phyloP scores from a whole-genome alignment of 2,113 vertebrate species.

The Diadophis punctatus region DNA sequence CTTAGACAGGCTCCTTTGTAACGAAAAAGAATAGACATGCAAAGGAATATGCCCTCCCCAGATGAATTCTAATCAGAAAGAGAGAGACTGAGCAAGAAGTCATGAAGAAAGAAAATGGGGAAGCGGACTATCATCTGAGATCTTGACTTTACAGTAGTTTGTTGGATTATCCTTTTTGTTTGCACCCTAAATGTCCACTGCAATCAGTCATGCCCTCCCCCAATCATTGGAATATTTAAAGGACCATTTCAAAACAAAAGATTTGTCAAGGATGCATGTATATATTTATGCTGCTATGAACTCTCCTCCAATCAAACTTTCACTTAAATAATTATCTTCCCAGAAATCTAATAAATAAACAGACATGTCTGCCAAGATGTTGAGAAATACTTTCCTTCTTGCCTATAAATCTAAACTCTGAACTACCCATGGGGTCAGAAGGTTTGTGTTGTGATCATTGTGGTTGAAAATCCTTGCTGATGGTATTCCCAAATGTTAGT shows the following conservation, averaged over 20 bases:
- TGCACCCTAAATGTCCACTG: not conserved
- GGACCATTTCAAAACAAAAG: not conserved
- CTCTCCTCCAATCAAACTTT: not conserved
- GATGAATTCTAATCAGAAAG: not conserved
- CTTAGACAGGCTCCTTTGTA: not conserved
- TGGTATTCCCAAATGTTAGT: not conserved
- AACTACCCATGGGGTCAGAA: not conserved
- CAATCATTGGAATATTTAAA: not conserved
- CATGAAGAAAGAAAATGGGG: not conserved
- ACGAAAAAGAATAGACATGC: not conserved
- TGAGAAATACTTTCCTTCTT: not conserved
- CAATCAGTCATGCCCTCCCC: not conserved
- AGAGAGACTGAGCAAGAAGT: not conserved
- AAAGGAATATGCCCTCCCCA: not conserved
- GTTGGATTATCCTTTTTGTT: not conserved
- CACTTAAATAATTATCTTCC: not conserved
- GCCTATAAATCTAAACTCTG: not conserved
- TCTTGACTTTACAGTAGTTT: not conserved
- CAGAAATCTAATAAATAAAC: not conserved
- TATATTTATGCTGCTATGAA: not conserved
- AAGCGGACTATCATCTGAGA: not conserved
- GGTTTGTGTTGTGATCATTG: not conserved
- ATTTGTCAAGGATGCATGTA: not conserved
- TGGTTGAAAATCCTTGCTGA: not conserved
- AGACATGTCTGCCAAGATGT: not conserved